Percentiles rank a stretch among this genome's conserved stretches.
Conservation (phyloP, 2,888 invertebrate species). For the Apamea monoglypha region DNA sequence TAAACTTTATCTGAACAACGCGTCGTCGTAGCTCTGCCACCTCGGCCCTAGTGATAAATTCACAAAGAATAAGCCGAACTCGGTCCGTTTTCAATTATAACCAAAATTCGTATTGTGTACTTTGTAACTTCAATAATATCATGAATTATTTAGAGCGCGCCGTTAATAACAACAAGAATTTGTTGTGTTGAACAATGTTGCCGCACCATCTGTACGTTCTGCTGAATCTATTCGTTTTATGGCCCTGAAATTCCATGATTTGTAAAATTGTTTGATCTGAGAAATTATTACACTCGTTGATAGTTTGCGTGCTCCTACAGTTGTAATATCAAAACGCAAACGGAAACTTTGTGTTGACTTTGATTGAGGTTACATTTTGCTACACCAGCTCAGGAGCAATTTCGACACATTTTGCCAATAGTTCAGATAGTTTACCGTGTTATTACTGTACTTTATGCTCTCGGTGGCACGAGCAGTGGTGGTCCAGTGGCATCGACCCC, state of each 20-base stretch:
- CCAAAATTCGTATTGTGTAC: slow-evolving; percentile 83
- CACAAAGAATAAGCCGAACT: slow-evolving; percentile 86
- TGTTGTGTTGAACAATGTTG: slow-evolving; percentile 76
- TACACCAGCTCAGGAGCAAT: slow-evolving; percentile 41
- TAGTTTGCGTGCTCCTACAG: slow-evolving; percentile 55
- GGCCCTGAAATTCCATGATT: slow-evolving; percentile 47
- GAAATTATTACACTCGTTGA: slow-evolving; percentile 57
- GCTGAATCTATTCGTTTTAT: slow-evolving; percentile 59
- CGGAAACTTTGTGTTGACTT: slow-evolving; percentile 61
- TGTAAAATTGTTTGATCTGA: slow-evolving; percentile 64
- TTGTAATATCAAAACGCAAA: slow-evolving; percentile 61
- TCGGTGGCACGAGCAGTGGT: neutral
- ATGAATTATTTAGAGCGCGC: slow-evolving; percentile 81
- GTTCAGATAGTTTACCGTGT: slow-evolving; percentile 14
- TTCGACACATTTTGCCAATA: slow-evolving; percentile 9
- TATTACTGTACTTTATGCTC: slow-evolving; percentile 15
- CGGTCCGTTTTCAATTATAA: slow-evolving; percentile 87
- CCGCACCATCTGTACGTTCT: slow-evolving; percentile 56
- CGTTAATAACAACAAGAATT: slow-evolving; percentile 78
- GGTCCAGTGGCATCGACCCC: neutral
- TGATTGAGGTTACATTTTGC: slow-evolving; percentile 57
- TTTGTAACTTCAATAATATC: slow-evolving; percentile 83
- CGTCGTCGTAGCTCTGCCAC: slow-evolving; percentile 80
- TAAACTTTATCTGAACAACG: slow-evolving; percentile 88
- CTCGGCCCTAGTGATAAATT: slow-evolving; percentile 85